Conservation (phyloP, 2,797 vertebrate species). For the Apogon hyalosoma region DNA sequence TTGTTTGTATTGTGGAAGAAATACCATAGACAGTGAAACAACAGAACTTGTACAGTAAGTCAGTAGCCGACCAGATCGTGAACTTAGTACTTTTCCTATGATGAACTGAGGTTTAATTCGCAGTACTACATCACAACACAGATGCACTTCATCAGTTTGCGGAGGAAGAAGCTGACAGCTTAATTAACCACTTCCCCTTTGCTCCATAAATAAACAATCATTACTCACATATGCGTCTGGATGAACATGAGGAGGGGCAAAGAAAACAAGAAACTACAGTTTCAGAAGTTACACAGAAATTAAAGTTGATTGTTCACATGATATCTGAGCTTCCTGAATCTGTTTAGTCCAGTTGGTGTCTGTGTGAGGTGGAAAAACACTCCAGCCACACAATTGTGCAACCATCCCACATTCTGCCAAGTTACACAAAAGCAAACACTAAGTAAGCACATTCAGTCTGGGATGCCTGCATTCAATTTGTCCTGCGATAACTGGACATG, state of each 20-base stretch:
- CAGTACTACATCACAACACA: constrained; percentile 56
- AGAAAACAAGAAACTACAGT: constrained; percentile 26
- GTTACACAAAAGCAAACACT: constrained; percentile 63
- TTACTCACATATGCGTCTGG: constrained; percentile 61
- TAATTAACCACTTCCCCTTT: constrained; percentile 74
- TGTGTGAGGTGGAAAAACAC: constrained; percentile 22
- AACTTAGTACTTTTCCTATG: constrained; percentile 45
- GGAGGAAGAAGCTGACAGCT: constrained; percentile 62
- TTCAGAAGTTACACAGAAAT: constrained; percentile 39
- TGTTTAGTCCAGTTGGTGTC: constrained; percentile 28
- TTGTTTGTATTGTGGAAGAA: too few relatives aligned
- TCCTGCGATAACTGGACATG: constrained; percentile 52
- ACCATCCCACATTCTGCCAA: constrained; percentile 57
- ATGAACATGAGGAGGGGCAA: constrained; percentile 19
- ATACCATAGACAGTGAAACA: too few relatives aligned
- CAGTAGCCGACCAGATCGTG: constrained; percentile 32
- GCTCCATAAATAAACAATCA: constrained; percentile 65
- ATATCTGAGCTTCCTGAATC: constrained; percentile 29
- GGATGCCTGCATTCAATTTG: constrained; percentile 49
- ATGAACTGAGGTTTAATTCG: constrained; percentile 63
- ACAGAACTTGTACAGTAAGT: constrained; percentile 1
- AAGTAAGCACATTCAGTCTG: constrained; percentile 63
- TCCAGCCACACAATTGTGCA: constrained; percentile 39
- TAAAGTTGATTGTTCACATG: constrained; percentile 40
- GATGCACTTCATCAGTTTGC: constrained; percentile 62